phyloP scores from a whole-genome alignment of 1,140 invertebrate genomes.

The Apis dorsata region DNA sequence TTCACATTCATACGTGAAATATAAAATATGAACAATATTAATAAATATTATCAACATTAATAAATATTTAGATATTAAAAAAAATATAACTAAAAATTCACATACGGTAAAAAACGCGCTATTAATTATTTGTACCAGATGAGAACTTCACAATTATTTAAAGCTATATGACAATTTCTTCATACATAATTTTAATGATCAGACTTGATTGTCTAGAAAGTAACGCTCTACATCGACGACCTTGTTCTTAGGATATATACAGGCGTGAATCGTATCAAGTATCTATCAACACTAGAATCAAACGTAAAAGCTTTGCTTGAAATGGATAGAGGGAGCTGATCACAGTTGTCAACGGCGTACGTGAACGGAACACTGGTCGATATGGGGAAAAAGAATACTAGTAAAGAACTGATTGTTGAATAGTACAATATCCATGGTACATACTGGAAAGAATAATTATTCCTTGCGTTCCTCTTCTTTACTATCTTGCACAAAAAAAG shows the following conservation, averaged over 20 bases:
- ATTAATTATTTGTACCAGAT: background rate
- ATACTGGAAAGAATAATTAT: constrained; percentile 18
- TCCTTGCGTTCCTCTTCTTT: constrained; percentile 15
- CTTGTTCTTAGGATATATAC: constrained; percentile 64
- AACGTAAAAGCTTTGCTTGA: constrained; percentile 22
- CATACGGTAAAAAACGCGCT: constrained; percentile 16
- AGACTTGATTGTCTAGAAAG: constrained; percentile 55
- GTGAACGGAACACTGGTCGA: constrained; percentile 48
- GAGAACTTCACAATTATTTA: constrained; percentile 22
- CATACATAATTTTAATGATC: constrained; percentile 1
- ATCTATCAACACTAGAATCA: constrained; percentile 47
- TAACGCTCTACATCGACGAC: constrained; percentile 66
- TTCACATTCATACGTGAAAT: background rate
- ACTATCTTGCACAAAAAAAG: background rate
- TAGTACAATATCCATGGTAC: constrained; percentile 27
- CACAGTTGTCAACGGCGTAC: constrained; percentile 46
- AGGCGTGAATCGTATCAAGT: constrained; percentile 49
- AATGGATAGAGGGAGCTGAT: constrained; percentile 42
- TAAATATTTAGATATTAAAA: background rate
- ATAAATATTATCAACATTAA: background rate
- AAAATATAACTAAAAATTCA: background rate
- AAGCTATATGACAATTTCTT: constrained; percentile 20
- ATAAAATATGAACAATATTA: background rate
- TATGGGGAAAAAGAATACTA: constrained; percentile 32
- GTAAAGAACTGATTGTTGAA: constrained; percentile 16